phyloP scores from a whole-genome alignment of 1,140 invertebrate species.

The Drosophila miranda region DNA sequence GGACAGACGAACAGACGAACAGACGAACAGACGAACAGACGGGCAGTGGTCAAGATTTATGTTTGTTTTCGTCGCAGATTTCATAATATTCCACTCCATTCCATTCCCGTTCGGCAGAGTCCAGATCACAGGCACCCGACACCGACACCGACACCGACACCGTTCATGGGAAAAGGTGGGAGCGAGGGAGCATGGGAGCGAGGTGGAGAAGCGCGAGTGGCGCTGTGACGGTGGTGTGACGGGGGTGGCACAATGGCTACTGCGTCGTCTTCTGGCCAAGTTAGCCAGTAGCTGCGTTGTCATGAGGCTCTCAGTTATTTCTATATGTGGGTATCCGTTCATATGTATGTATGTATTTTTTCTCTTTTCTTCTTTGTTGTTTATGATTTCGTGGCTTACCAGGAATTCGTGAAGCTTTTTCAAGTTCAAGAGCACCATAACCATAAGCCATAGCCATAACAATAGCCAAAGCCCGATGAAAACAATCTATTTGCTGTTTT shows the following conservation, averaged over 20 bases:
- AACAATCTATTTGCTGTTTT: slow-evolving; percentile 6
- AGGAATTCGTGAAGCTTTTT: slow-evolving; percentile 63
- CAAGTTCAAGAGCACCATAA: slow-evolving; percentile 67
- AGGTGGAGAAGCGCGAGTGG: neutral
- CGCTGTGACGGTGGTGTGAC: no score
- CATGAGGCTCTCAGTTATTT: slow-evolving; percentile 41
- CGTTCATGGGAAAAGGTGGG: no score
- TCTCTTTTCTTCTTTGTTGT: slow-evolving; percentile 29
- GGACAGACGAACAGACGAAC: no score
- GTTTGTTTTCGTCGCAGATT: slow-evolving; percentile 67
- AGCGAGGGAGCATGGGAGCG: neutral
- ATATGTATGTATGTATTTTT: no score
- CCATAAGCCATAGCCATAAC: slow-evolving; percentile 2
- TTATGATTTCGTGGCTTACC: slow-evolving; percentile 51
- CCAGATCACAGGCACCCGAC: slow-evolving; percentile 17
- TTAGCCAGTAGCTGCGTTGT: slow-evolving; percentile 16
- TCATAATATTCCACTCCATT: slow-evolving; percentile 64
- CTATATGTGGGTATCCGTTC: slow-evolving; percentile 8
- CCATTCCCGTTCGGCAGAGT: slow-evolving; percentile 37
- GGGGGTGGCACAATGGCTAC: neutral
- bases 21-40: no score
- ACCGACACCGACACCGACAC: no score
- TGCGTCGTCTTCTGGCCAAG: slow-evolving; percentile 1
- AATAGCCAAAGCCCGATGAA: neutral
- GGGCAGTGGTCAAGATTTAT: slow-evolving; percentile 52